Evolutionary conservation across 2,888 invertebrate species (phyloP), one percentile per base, ranked within the genome.

Genomic region (Psylliodes chrysocephalus): DNA sequence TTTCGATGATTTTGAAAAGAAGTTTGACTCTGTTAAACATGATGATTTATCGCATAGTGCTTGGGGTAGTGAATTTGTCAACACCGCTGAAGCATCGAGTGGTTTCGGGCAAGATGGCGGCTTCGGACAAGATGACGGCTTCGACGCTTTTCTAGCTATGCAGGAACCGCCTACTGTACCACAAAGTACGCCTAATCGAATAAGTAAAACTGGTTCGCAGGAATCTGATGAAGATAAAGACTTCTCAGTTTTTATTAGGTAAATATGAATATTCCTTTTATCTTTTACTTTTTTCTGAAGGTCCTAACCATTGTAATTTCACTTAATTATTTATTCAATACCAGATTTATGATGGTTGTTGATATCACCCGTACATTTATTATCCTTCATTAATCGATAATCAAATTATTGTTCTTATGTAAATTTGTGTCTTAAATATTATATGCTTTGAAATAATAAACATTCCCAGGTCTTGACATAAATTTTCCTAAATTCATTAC

Each of bases 1-100:
- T 19, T 95, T 95, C 72, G 95, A 95, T 80, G 95, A 93, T 0
- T 96, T 96, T 75, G 90, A 94, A 1, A 92, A 93, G 1, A 94
- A 95, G 80, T 96, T 96, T 75, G 95, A 95, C 71, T 90, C 88
- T 33, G 90, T 89, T 3, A 85, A 84, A 73, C 49, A 52, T 2
- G 82, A 84, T 6, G 85, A 84, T 56, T 84, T 56, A 78, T 79
- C 33, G 82, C 82, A 1, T 71, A 80, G 78, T 63, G 84, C 79
- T 15, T 82, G 82, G 82, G 82, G 82, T 12, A 76, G 70, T 67
- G 74, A 71, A 60, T 53, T 53, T 2, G 14, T 40, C 1, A 59
- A 60, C 17, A 44, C 69, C 15, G 79, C 77, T 6, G 82, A 78
- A 42, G 82, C 73, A 4, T 83, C 82, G 8, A 78, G 75, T 61